Conservation (phyloP, 37 sponge, comb jelly and placozoan genomes). For the Ianthella basta region DNA sequence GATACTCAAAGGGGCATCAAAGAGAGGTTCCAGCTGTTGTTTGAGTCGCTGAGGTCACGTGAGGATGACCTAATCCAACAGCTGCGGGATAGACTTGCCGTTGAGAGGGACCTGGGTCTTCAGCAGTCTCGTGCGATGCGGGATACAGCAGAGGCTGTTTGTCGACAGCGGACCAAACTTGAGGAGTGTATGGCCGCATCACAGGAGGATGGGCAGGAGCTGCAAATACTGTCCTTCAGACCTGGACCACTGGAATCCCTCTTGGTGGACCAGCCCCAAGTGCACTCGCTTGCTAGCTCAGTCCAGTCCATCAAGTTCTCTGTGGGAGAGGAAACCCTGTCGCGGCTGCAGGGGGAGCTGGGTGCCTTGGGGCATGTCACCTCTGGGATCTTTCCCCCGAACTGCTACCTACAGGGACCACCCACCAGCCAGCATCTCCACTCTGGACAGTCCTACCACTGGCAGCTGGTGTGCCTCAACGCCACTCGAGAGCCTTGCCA, state of each 20-base stretch:
- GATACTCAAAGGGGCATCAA: no score
- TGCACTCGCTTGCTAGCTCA: background rate
- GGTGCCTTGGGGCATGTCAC: background rate
- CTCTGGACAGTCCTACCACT: background rate
- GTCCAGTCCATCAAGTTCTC: constrained; percentile 9
- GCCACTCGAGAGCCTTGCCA: constrained; percentile 14
- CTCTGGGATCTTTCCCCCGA: background rate
- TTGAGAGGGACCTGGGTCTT: background rate
- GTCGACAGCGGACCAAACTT: background rate
- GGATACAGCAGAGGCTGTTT: background rate
- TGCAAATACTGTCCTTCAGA: background rate
- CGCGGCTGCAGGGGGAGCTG: background rate
- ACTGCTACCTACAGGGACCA: constrained; percentile 16
- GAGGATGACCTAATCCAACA: background rate
- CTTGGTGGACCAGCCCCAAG: background rate
- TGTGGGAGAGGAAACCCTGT: background rate
- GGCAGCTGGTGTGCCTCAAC: constrained; percentile 20
- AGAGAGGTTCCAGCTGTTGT: no score
- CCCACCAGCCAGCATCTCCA: background rate
- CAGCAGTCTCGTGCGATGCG: background rate
- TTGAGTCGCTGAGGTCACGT: no score
- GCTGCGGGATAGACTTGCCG: background rate
- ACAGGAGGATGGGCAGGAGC: background rate
- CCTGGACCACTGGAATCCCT: background rate
- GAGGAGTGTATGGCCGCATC: background rate